Base-by-base conservation (phyloP, 1,140 invertebrate species). In the Orchestia grillus region DNA sequence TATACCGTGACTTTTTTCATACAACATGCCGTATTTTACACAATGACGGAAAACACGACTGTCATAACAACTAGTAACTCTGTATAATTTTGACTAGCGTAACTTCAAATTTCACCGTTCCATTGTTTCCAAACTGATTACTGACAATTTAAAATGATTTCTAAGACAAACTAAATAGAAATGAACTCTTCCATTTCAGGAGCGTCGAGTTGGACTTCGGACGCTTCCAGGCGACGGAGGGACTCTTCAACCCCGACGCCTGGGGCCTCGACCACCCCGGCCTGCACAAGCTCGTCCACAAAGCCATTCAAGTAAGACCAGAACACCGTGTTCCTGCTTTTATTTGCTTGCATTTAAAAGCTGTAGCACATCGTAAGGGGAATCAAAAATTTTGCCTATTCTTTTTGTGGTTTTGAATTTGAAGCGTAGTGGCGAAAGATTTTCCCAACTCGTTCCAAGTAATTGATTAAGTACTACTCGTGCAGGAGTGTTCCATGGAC, bases 241-340 rank as follows among this genome's bases (percentile, higher is more conserved):
- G 98, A 41, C 97, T 98, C 53, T 98, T 98, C 97, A 97, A 98
- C 96, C 98, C 98, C 16, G 98, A 98, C 96, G 97, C 97, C 47
- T 98, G 98, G 98, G 98, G 98, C 53, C 97, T 98, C 96, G 98
- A 98, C 97, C 97, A 98, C 96, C 98, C 98, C 91, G 98, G 98
- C 53, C 96, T 98, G 28, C 98, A 98, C 95, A 98, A 98, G 96
- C 97, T 98, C 57, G 97, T 98, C 8, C 97, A 97, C 96, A 97
- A 98, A 96, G 98, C 98, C 42, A 98, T 98, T 96, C 97, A 98
- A 97, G 97, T 97, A 96, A 96, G 96, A 1, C 15, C 88, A 36
- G 15, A 3, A 23, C 62, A 77, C 36, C 62, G 36, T 36, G 15
- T 15, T 8, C 36, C 11, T 77, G 11, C 11, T 77, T 77, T 77